Evolutionary conservation across 2,888 invertebrate genomes (phyloP).

Genomic region (Polyommatus icarus): DNA sequence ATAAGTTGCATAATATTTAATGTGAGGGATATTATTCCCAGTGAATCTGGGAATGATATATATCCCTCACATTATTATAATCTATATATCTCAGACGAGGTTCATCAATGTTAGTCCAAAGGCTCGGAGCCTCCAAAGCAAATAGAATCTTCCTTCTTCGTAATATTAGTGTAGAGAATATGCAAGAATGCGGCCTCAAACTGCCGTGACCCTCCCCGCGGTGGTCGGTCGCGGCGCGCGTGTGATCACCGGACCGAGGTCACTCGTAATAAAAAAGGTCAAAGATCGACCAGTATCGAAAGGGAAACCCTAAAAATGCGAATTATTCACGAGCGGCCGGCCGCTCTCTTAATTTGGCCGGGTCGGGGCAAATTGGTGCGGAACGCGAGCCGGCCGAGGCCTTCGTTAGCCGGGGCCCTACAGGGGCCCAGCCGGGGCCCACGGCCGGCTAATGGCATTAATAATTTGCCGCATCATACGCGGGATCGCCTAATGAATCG

Average conservation of each 20-base stretch:
- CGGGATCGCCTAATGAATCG: constrained; percentile 16
- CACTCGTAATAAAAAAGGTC: constrained; percentile 4
- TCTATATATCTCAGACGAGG: not conserved
- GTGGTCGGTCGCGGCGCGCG: not conserved
- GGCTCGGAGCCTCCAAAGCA: not conserved
- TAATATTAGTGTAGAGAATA: not conserved
- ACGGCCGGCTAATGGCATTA: constrained; percentile 28
- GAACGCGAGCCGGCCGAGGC: constrained; percentile 18
- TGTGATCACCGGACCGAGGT: not conserved
- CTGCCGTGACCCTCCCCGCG: not conserved
- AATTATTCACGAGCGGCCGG: constrained; percentile 30
- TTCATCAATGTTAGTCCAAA: not conserved
- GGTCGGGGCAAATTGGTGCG: constrained; percentile 23
- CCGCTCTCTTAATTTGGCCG: constrained; percentile 29
- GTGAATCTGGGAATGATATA: too few species aligned
- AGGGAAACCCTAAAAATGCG: constrained; percentile 27
- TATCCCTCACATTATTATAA: too few species aligned
- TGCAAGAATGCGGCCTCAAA: not conserved
- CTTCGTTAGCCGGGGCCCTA: constrained; percentile 18
- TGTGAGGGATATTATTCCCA: too few species aligned
- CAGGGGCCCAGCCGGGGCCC: not conserved
- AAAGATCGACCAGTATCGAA: constrained; percentile 12
- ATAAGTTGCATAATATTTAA: too few species aligned
- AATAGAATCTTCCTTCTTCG: not conserved
- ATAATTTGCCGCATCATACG: constrained; percentile 30